These are phyloP conservation scores for Rotaria sp. DNA, from an alignment of 2,888 invertebrate species.

Conservation along the genomic window DNA sequence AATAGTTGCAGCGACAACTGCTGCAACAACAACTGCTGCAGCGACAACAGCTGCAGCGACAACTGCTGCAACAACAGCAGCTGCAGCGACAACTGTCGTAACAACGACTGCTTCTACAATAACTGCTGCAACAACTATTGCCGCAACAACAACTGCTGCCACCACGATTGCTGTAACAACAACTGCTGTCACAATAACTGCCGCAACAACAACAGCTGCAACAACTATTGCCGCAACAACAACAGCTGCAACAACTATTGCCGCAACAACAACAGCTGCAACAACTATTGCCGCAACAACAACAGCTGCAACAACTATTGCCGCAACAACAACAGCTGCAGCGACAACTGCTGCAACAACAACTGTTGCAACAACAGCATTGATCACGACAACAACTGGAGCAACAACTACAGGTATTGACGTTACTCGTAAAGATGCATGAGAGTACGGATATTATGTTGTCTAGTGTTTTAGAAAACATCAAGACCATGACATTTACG, in stretches of 20 bases:
- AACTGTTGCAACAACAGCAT: neutral
- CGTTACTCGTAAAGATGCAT: too few relatives aligned
- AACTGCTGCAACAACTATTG: too few relatives aligned
- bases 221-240: neutral
- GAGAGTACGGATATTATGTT: too few relatives aligned
- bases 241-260: neutral
- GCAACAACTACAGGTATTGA: neutral
- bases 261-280: neutral
- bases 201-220: neutral
- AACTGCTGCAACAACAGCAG: neutral
- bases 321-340: neutral
- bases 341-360: neutral
- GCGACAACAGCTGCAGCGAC: neutral
- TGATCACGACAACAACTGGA: too few relatives aligned
- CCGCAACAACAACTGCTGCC: too few relatives aligned
- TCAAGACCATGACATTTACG: too few relatives aligned
- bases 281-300: neutral
- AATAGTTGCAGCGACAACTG: neutral
- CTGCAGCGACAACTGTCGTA: neutral
- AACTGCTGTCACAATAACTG: too few relatives aligned
- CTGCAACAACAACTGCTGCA: neutral
- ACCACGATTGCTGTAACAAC: too few relatives aligned
- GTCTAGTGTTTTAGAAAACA: too few relatives aligned
- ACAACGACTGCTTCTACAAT: neutral
- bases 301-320: neutral